phyloP scores from a whole-genome alignment of 1,140 invertebrate genomes.

The Atopsyche davidsoni region DNA sequence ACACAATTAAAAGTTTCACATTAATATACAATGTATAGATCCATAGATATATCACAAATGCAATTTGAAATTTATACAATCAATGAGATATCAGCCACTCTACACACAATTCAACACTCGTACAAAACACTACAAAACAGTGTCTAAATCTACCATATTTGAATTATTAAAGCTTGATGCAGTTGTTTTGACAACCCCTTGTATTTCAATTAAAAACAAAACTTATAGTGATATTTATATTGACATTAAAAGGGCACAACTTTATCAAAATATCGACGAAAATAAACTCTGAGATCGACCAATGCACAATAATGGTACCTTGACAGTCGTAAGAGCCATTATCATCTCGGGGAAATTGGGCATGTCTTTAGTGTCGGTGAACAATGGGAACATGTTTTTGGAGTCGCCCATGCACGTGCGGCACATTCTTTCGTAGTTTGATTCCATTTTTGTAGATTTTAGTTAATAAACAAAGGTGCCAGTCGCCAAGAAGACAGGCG shows the following conservation, averaged over 20 bases:
- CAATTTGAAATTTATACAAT: too few relatives aligned
- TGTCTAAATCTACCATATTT: background rate
- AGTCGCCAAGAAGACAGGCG: too few relatives aligned
- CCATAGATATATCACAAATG: too few relatives aligned
- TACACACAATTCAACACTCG: too few relatives aligned
- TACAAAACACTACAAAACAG: too few relatives aligned
- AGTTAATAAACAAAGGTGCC: too few relatives aligned
- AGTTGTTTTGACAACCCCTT: background rate
- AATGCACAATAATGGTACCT: background rate
- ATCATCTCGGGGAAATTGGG: slow-evolving; percentile 16
- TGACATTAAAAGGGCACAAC: background rate
- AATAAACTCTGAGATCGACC: background rate
- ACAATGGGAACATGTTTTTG: slow-evolving; percentile 12
- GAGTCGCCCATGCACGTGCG: slow-evolving; percentile 25
- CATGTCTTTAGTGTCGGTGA: background rate
- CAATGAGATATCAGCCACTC: too few relatives aligned
- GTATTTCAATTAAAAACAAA: too few relatives aligned
- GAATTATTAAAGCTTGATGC: background rate
- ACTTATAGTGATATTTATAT: background rate
- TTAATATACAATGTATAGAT: too few relatives aligned
- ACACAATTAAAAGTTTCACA: too few relatives aligned
- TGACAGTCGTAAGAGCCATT: slow-evolving; percentile 19
- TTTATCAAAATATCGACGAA: background rate
- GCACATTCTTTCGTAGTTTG: slow-evolving; percentile 18
- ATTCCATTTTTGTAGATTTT: slow-evolving; percentile 7